Evolutionary conservation across 2,113 vertebrate species (phyloP).

Genomic region (Alligator mississippiensis): DNA sequence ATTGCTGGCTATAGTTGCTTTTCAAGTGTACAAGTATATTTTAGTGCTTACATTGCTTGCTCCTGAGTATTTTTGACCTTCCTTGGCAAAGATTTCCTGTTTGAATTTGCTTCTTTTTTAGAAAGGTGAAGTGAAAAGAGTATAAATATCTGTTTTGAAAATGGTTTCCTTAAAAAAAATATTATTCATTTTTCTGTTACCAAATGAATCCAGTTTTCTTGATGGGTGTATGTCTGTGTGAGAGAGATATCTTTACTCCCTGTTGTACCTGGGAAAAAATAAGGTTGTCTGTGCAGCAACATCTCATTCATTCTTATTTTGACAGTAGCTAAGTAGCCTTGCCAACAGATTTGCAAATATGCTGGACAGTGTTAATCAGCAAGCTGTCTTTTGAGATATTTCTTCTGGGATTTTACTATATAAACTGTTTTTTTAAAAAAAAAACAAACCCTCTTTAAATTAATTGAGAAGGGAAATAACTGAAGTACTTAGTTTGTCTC

Average conservation of each 20-base stretch:
- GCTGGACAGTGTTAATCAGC: neutral
- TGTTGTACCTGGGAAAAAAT: neutral
- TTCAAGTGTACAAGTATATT: neutral
- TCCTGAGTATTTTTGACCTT: neutral
- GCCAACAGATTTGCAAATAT: neutral
- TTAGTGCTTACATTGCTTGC: neutral
- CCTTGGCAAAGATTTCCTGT: neutral
- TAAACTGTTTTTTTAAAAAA: neutral
- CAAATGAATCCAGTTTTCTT: neutral
- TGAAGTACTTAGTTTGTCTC: neutral
- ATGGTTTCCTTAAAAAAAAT: rapidly evolving
- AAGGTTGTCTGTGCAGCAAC: neutral
- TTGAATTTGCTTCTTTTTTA: neutral
- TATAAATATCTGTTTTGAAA: neutral
- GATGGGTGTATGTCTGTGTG: neutral
- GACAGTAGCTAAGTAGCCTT: neutral
- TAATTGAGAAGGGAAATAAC: neutral
- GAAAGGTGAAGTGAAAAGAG: neutral
- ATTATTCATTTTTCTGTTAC: rapidly evolving
- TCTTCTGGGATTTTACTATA: neutral
- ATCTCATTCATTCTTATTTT: neutral
- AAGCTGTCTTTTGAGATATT: neutral
- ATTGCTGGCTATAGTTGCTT: neutral
- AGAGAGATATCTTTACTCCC: neutral
- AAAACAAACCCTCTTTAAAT: neutral